Base-by-base conservation (phyloP, 2,113 vertebrate species). In the Solea senegalensis region DNA sequence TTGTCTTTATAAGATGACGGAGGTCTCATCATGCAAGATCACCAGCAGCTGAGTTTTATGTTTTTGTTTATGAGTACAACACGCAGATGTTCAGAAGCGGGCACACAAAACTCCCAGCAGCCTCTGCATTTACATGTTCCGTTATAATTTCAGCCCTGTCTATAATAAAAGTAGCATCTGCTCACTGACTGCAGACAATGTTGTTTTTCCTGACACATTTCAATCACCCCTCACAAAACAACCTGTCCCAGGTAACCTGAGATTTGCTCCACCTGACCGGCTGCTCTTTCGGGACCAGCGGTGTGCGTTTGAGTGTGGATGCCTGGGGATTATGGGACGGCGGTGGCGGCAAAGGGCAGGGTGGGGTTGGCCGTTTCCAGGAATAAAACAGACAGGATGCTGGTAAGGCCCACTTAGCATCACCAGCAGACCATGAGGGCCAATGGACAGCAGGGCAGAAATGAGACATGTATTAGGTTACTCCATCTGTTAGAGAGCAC, bases 391-490 rank as follows among this genome's bases (percentile, higher is more conserved):
- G 85, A 77, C 80, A 70, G 85, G 84, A 84, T 92, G 90, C 91
- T 91, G 88, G 92, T 91, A 92, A 92, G 72, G 65, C 71, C 70
- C 65, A 84, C 89, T 93, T 89, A 92, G 74, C 83, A 93, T 93
- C 89, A 80, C 76, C 78, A 81, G 68, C 69, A 34, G 86, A 81
- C 87, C 87, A 65, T 67, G 83, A 82, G 78, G 80, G 86, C 79
- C 82, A 83, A 76, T 69, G 87, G 86, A 86, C 87, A 87, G 84
- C 83, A 3, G 88, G 84, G 67, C 78, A 81, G 84, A 81, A 84
- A 90, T 90, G 82, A 91, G 84, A 89, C 76, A 46, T 78, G 90
- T 88, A 92, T 93, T 90, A 86, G 85, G 88, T 94, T 93, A 88
- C 92, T 88, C 88, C 90, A 91, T 91, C 90, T 92, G 91, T 82